Base-by-base conservation (phyloP, 2,113 vertebrate species). In the Clupea harengus region DNA sequence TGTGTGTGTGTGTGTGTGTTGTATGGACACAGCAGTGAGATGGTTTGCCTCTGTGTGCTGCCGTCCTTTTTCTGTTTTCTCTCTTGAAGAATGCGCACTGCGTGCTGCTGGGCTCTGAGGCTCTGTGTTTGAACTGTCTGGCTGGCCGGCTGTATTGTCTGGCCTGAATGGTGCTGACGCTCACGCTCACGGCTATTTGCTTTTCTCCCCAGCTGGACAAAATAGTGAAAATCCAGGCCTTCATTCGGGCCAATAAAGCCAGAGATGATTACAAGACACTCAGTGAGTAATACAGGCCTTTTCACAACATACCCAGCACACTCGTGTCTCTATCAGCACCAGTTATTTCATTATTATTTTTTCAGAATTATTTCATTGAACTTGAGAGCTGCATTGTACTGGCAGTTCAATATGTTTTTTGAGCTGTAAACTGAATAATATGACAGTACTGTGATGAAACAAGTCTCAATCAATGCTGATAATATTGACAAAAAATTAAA, bases 231-330 rank as follows among this genome's bases (percentile, higher is more conserved):
- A 98, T 99, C 90, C 98, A 99, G 94, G 98, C 98, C 8, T 99
- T 99, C 87, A 98, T 99, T 83, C 95, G 98, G 92, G 98, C 98
- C 85, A 99, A 99, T 94, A 99, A 99, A 94, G 98, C 98, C 46
- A 95, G 98, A 83, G 98, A 99, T 47, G 98, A 99, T 94, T 99
- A 99, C 95, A 99, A 97, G 94, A 99, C 98, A 3, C 96, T 99
- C 83, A 99, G 98, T 99, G 92, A 97, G 98, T 96, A 75, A 22
- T 20, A 5, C 64, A 39, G 84, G 9, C 39, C 32, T 4, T 28
- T 47, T 50, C n/a, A 32, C 46, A 44, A 10, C 32, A 11, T 45
- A 25, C 45, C 28, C 46, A 20, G 10, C 32, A 11, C 60, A 25
- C n/a, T 75, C 47, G 32, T 64, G 28, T 2, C 17, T 72, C 45